Base-by-base conservation (phyloP, 2,888 invertebrate genomes). In the Drosophila acutilabella region DNA sequence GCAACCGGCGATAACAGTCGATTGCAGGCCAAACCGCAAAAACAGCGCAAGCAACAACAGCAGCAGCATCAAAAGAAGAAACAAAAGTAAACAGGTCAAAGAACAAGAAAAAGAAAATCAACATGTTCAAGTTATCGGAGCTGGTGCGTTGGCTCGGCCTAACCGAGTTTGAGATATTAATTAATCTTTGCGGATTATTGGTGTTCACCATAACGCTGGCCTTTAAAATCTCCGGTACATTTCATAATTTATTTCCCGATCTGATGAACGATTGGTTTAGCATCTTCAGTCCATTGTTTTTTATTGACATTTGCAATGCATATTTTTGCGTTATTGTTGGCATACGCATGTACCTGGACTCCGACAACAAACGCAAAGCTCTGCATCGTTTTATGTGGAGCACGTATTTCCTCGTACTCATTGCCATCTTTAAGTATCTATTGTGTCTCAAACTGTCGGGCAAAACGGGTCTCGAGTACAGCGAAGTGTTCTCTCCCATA, bases 311-410 rank as follows among this genome's bases (percentile, higher is more conserved):
- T 30, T 94, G 98, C 79, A 98, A 98, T 93, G 96, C 97, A 30
- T 99, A 99, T 92, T 99, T 99, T 92, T 97, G 98, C 90, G 95
- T 97, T 56, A 99, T 99, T 86, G 96, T 99, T 64, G 97, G 98
- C 90, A 97, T 99, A 85, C 94, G 99, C 86, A 97, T 97, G 95
- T 96, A 96, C 89, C 94, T 97, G 89, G 96, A 97, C 87, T 95
- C 94, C 78, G 94, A 95, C 80, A 92, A 92, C 70, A 94, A 96
- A 64, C 96, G 96, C 91, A 94, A 95, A 57, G 96, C 97, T n/a
- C 93, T 96, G 48, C 93, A 97, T 69, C 94, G 97, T 81, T 95
- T 96, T 33, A 95, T 96, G 67, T 97, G 97, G 96, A 97, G 97
- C 89, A 94, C 96, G 58, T 95, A 96, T 83, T 96, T 96, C 90